Evolutionary conservation across 2,888 invertebrate species (phyloP).

Genomic region (Mythimna vitellina): DNA sequence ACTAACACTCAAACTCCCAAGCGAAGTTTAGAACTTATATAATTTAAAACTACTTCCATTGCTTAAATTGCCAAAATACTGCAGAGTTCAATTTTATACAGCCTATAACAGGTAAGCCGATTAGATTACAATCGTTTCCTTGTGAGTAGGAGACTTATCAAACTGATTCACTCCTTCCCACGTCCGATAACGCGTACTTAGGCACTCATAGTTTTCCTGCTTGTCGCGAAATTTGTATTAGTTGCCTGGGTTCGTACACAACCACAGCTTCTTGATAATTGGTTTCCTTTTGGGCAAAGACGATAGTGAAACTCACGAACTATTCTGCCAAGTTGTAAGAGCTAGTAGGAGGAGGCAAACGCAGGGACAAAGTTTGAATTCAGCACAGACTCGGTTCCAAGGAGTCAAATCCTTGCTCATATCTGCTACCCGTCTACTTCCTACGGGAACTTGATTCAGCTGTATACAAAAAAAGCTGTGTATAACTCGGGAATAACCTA

Average conservation of each 20-base stretch:
- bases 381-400: neutral
- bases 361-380: no score
- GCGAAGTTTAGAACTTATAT: neutral
- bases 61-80: neutral
- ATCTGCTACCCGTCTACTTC: neutral
- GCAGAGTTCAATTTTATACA: neutral
- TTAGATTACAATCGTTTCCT: constrained; percentile 22
- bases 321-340: no score
- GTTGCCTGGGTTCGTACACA: neutral
- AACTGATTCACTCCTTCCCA: constrained; percentile 15
- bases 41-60: no score
- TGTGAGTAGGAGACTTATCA: constrained; percentile 21
- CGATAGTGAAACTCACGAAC: neutral
- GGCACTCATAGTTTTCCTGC: neutral
- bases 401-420: neutral
- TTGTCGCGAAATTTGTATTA: neutral
- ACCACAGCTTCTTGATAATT: neutral
- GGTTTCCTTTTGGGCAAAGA: neutral
- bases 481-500: neutral
- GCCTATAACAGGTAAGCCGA: neutral
- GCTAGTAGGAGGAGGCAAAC: no score
- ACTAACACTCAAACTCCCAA: no score
- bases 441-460: neutral
- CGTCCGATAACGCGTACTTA: constrained; percentile 15
- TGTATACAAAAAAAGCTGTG: neutral